phyloP scores from a whole-genome alignment of 2,797 vertebrate genomes.

The Enteromius treurensis region DNA sequence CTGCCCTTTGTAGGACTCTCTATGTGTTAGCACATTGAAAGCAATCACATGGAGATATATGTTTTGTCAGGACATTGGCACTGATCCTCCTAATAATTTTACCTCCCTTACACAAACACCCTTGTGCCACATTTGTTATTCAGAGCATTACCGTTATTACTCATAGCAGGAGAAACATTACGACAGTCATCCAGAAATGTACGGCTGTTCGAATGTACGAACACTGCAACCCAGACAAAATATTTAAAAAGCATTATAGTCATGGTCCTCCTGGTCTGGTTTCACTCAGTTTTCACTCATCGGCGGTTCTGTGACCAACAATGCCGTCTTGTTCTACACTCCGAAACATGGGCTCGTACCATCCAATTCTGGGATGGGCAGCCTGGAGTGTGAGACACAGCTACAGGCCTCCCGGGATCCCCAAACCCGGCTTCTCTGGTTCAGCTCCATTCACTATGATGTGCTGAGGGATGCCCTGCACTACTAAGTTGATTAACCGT shows the following conservation, averaged over 20 bases:
- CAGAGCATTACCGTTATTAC: slow-evolving; percentile 58
- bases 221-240: slow-evolving; percentile 56
- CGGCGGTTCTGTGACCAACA: slow-evolving; percentile 40
- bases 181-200: slow-evolving; percentile 63
- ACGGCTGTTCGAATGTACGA: slow-evolving; percentile 42
- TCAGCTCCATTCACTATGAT: slow-evolving; percentile 50
- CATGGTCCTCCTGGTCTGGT: slow-evolving; percentile 60
- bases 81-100: slow-evolving; percentile 47
- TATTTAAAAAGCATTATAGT: slow-evolving; percentile 60
- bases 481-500: slow-evolving; percentile 79
- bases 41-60: slow-evolving; percentile 56
- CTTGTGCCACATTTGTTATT: slow-evolving; percentile 65
- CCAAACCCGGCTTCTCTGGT: slow-evolving; percentile 38
- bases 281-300: slow-evolving; percentile 53
- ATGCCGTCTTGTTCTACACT: slow-evolving; percentile 61
- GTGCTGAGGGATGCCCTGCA: slow-evolving; percentile 50
- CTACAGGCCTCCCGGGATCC: slow-evolving; percentile 10
- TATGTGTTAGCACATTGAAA: slow-evolving; percentile 47
- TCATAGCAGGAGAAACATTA: slow-evolving; percentile 47
- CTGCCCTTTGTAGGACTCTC: neutral
- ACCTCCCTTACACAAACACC: slow-evolving; percentile 56
- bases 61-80: slow-evolving; percentile 54
- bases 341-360: slow-evolving; percentile 54
- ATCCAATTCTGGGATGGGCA: slow-evolving; percentile 47
- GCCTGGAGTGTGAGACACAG: slow-evolving; percentile 31